Evolutionary conservation across 2,113 vertebrate genomes (phyloP).

Genomic region (Malurus alboscapulatus): DNA sequence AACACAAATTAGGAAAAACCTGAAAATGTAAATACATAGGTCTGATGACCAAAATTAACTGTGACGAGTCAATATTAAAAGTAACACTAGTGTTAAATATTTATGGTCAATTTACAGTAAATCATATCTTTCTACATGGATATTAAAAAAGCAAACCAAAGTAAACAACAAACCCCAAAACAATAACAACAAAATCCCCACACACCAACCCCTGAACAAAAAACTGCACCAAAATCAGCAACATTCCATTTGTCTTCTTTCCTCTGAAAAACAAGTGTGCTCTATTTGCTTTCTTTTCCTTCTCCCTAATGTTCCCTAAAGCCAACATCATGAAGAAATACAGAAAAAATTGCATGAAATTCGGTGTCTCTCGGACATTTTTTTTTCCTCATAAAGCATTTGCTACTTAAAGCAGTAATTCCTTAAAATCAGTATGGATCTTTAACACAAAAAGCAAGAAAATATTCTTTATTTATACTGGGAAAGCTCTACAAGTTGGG

Average conservation of each 20-base stretch:
- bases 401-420: background rate
- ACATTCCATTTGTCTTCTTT: background rate
- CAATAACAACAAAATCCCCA: accelerated
- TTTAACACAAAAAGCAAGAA: background rate
- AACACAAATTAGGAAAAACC: background rate
- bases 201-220: background rate
- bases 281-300: background rate
- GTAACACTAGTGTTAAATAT: background rate
- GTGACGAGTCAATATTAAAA: background rate
- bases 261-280: background rate
- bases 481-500: background rate
- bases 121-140: background rate
- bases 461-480: background rate
- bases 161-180: background rate
- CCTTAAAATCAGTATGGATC: background rate
- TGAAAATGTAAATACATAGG: background rate
- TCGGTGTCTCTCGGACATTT: background rate
- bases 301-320: background rate
- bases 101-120: background rate
- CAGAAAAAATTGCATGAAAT: background rate
- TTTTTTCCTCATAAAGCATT: background rate
- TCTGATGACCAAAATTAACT: background rate
- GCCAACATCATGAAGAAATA: background rate
- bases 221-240: background rate
- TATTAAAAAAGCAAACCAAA: background rate